Evolutionary conservation across 2,888 invertebrate genomes (phyloP).

Genomic region (Patella pellucida): DNA sequence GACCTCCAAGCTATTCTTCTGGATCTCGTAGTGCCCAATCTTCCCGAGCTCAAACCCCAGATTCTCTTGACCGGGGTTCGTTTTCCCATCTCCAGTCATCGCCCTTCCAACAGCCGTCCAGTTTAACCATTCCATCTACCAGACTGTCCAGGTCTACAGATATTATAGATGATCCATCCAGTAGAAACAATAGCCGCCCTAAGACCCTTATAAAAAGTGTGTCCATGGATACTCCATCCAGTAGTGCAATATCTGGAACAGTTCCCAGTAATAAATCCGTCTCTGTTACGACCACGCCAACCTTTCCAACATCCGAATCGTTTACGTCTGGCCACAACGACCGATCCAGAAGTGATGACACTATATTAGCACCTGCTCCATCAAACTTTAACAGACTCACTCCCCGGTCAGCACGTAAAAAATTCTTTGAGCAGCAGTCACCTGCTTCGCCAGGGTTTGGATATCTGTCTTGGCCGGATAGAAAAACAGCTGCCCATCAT

Average conservation of each 20-base stretch:
- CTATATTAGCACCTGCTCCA: constrained; percentile 28
- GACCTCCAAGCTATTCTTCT: constrained; percentile 42
- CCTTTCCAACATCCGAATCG: constrained; percentile 22
- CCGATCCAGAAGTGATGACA: constrained; percentile 22
- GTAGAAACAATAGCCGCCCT: constrained; percentile 30
- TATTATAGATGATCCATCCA: constrained; percentile 23
- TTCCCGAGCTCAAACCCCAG: constrained; percentile 51
- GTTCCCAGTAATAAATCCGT: constrained; percentile 18
- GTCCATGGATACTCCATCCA: constrained; percentile 47
- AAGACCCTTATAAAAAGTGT: constrained; percentile 44
- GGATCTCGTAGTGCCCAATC: constrained; percentile 53
- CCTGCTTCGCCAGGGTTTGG: constrained; percentile 18
- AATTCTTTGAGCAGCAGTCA: constrained; percentile 52
- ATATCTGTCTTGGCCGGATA: constrained; percentile 50
- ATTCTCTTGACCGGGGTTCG: constrained; percentile 24
- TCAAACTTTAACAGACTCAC: constrained; percentile 47
- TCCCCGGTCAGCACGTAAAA: constrained; percentile 51
- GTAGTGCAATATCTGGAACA: constrained; percentile 14
- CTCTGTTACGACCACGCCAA: constrained; percentile 34
- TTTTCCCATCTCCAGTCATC: constrained; percentile 39
- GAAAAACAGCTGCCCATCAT: constrained; percentile 33
- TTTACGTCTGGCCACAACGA: constrained; percentile 19
- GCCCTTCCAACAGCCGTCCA: constrained; percentile 60
- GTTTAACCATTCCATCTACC: constrained; percentile 61
- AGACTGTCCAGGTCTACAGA: constrained; percentile 28